Evolutionary conservation across 53 echinoderm and acorn worm species (phyloP).

Genomic region (Stichopus horrens): DNA sequence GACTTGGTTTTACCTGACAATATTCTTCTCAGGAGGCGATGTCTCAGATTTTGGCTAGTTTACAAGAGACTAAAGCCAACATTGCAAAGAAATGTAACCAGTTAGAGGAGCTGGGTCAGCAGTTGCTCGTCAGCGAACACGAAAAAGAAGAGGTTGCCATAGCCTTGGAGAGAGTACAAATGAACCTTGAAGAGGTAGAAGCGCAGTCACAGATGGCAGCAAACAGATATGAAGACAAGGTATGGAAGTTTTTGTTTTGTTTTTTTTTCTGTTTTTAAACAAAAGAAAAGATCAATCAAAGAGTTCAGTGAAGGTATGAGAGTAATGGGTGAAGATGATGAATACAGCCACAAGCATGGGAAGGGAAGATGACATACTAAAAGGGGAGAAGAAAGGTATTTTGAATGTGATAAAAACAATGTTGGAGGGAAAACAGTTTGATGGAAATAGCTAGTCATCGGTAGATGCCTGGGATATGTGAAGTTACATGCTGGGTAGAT

Average conservation of each 20-base stretch:
- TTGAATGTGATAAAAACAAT: too few relatives aligned
- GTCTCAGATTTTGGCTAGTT: conserved; percentile 56
- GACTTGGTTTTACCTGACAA: not conserved
- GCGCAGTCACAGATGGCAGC: conserved; percentile 55
- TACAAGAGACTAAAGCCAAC: conserved; percentile 61
- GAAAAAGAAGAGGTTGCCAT: conserved; percentile 54
- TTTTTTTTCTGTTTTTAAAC: too few relatives aligned
- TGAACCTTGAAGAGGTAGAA: conserved; percentile 53
- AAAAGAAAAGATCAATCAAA: too few relatives aligned
- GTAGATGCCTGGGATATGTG: too few relatives aligned
- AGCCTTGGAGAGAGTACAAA: conserved; percentile 49
- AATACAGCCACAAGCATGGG: too few relatives aligned
- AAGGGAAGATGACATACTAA: too few relatives aligned
- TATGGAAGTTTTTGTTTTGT: not conserved
- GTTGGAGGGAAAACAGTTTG: too few relatives aligned
- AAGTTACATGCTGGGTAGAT: too few relatives aligned
- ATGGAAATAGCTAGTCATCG: too few relatives aligned
- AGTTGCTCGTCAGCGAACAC: conserved; percentile 49
- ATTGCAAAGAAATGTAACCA: conserved; percentile 38
- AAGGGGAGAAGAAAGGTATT: too few relatives aligned
- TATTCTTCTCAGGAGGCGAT: conserved; percentile 68
- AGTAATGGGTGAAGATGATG: too few relatives aligned
- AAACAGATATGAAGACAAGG: conserved; percentile 67
- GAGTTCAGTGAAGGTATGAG: too few relatives aligned
- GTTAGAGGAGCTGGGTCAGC: conserved; percentile 59